Percentiles rank a stretch among this genome's conserved stretches.
Conservation (phyloP, 2,113 vertebrate species). For the Capreolus pygargus region DNA sequence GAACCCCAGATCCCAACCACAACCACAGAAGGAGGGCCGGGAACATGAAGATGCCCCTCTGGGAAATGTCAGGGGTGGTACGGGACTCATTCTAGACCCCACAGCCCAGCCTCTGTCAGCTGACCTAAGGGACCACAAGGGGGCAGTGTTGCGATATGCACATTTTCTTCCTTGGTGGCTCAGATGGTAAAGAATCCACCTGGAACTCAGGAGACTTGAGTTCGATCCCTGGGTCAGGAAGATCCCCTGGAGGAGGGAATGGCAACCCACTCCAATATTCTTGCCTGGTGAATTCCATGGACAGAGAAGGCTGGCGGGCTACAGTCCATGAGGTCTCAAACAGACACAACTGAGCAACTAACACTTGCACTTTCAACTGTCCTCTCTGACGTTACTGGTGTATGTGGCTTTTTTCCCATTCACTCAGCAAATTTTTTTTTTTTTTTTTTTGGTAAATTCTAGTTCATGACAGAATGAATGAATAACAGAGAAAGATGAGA, state of each 20-base stretch:
- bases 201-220: neutral
- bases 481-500: neutral
- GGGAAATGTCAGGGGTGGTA: too few species aligned
- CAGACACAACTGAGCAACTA: neutral
- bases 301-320: neutral
- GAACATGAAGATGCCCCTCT: rapidly evolving
- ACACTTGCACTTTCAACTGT: neutral
- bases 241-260: neutral
- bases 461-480: neutral
- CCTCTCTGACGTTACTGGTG: neutral
- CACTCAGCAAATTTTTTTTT: neutral
- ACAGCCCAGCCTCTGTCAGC: neutral
- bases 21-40: rapidly evolving
- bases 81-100: rapidly evolving
- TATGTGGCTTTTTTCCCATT: neutral
- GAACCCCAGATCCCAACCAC: neutral
- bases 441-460: neutral
- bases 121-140: neutral
- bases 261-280: neutral
- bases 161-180: neutral
- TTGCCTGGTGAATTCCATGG: neutral
- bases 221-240: neutral
- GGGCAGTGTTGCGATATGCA: rapidly evolving
- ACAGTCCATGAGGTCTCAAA: neutral
- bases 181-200: neutral